A percentile compares a stretch with the other conserved stretches of the same genome.
Conservation (phyloP, 2,888 invertebrate species). For the Acrobasis repandana region DNA sequence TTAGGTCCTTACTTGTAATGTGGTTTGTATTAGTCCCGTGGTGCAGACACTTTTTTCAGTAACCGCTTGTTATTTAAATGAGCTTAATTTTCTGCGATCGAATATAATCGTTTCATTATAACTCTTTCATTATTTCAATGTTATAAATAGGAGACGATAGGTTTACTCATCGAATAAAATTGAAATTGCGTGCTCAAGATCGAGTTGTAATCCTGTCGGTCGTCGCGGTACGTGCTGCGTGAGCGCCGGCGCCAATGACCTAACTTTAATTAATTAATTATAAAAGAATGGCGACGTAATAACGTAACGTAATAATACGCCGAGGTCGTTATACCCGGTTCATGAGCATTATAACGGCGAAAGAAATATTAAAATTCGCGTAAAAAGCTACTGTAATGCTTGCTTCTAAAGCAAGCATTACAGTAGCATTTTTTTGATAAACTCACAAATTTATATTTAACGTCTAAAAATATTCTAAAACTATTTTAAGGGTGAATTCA, state of each 20-base stretch:
- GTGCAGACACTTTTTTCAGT: conserved; percentile 27
- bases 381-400: not conserved
- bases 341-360: conserved; percentile 23
- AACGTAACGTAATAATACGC: conserved; percentile 32
- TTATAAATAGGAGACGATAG: conserved; percentile 22
- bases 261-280: conserved; percentile 40
- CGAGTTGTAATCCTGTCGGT: too few relatives aligned
- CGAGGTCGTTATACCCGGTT: conserved; percentile 29
- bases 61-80: conserved; percentile 32
- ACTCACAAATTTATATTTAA: too few relatives aligned
- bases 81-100: conserved; percentile 31
- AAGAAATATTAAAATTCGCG: not conserved
- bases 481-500: too few relatives aligned
- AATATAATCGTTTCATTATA: conserved; percentile 34
- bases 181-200: conserved; percentile 16
- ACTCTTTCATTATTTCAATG: conserved; percentile 27
- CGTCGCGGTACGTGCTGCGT: not conserved
- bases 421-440: not conserved
- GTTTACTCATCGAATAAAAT: conserved; percentile 19
- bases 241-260: conserved; percentile 32
- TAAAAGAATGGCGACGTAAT: conserved; percentile 28
- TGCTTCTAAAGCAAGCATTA: not conserved
- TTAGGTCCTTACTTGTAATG: not conserved
- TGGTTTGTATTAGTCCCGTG: conserved; percentile 7
- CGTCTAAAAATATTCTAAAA: too few relatives aligned